Percentiles rank a stretch among this genome's conserved stretches.
Conservation (phyloP, 2,888 invertebrate genomes). For the Dromius quadrimaculatus region DNA sequence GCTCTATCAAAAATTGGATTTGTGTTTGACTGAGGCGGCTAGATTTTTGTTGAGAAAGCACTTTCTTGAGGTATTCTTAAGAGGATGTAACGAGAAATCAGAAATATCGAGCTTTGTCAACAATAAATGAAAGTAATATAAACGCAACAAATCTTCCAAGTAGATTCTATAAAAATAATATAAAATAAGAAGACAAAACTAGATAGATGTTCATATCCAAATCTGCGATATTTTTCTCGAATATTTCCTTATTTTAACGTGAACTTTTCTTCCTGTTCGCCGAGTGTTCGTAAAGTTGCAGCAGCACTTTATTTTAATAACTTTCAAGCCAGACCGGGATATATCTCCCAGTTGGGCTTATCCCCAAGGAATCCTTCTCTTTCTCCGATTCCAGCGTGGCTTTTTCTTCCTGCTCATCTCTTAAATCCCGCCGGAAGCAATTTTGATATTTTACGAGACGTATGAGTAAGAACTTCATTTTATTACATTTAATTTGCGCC, state of each 20-base stretch:
- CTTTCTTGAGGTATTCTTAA: too few relatives aligned
- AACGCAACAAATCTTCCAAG: neutral
- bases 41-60: too few relatives aligned
- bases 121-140: conserved; percentile 22
- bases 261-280: conserved; percentile 32
- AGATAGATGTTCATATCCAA: conserved; percentile 32
- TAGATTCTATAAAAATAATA: conserved; percentile 4
- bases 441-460: conserved; percentile 48
- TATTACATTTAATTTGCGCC: neutral
- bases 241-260: conserved; percentile 46
- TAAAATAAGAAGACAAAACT: conserved; percentile 27
- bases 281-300: conserved; percentile 31
- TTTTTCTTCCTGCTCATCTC: conserved; percentile 31
- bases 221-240: conserved; percentile 30
- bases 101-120: too few relatives aligned
- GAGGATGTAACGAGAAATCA: too few relatives aligned
- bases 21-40: too few relatives aligned
- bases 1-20: too few relatives aligned
- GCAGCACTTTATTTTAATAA: conserved; percentile 51
- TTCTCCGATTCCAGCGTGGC: neutral
- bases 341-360: conserved; percentile 46
- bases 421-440: conserved; percentile 40
- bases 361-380: conserved; percentile 31
- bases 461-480: conserved; percentile 41
- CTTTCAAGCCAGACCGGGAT: conserved; percentile 47